phyloP scores from a whole-genome alignment of 2,888 invertebrate genomes.

The Drosophila prolongata region DNA sequence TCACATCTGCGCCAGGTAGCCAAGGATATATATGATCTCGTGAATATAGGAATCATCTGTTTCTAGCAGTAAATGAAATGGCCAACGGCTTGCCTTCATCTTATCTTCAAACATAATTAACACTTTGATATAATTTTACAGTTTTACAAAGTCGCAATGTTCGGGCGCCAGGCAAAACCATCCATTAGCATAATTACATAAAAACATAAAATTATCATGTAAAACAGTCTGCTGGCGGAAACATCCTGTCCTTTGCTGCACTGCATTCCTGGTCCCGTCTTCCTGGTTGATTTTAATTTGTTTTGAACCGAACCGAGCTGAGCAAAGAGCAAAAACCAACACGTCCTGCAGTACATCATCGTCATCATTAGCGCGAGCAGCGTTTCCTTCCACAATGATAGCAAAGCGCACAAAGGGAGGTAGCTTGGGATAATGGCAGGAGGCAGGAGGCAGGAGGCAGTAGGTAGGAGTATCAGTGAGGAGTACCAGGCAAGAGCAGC shows the following conservation, averaged over 20 bases:
- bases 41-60: slow-evolving; percentile 13
- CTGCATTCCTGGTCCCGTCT: slow-evolving; percentile 35
- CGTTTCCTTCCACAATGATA: slow-evolving; percentile 58
- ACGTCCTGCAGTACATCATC: slow-evolving; percentile 79
- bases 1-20: slow-evolving; percentile 54
- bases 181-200: slow-evolving; percentile 73
- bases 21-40: slow-evolving; percentile 6
- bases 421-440: slow-evolving; percentile 1
- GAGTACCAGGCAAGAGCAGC: slow-evolving; percentile 20
- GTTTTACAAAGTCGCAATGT: slow-evolving; percentile 59
- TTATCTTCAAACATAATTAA: slow-evolving; percentile 65
- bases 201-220: slow-evolving; percentile 72
- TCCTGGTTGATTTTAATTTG: slow-evolving; percentile 75
- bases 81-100: slow-evolving; percentile 28
- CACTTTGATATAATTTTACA: slow-evolving; percentile 74
- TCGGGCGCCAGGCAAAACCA: slow-evolving; percentile 55
- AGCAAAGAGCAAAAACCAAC: slow-evolving; percentile 68
- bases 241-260: slow-evolving; percentile 49
- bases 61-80: slow-evolving; percentile 34
- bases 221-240: slow-evolving; percentile 34
- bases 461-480: slow-evolving; percentile 2
- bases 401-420: slow-evolving; percentile 17
- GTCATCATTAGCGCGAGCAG: slow-evolving; percentile 71
- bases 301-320: slow-evolving; percentile 50
- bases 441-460: not conserved